Evolutionary conservation across 2,113 vertebrate genomes (phyloP).

Genomic region (Sinocyclocheilus anophthalmus): DNA sequence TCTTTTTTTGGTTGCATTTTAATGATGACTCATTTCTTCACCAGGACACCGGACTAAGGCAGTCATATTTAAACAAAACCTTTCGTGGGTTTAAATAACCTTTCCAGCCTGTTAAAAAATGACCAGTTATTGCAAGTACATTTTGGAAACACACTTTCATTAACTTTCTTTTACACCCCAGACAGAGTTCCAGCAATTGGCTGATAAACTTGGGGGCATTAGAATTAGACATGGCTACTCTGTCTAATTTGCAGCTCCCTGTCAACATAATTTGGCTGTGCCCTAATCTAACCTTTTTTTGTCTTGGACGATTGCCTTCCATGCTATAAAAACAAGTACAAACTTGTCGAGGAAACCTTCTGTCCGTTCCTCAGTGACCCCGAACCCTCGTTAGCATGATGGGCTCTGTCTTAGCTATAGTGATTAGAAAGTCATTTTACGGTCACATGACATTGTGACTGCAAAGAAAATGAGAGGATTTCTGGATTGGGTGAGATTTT

Average conservation of each 20-base stretch:
- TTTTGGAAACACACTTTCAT: not conserved
- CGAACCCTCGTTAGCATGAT: not conserved
- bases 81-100: not conserved
- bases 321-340: not conserved
- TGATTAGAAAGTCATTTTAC: not conserved
- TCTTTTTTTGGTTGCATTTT: slow-evolving; percentile 17
- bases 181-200: not conserved
- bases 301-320: not conserved
- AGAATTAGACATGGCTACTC: not conserved
- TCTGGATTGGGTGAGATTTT: not conserved
- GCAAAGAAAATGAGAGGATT: not conserved
- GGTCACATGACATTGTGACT: not conserved
- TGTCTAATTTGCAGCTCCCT: not conserved
- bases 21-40: slow-evolving; percentile 27
- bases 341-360: not conserved
- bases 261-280: not conserved
- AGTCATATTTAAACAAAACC: slow-evolving; percentile 10
- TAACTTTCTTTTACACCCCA: not conserved
- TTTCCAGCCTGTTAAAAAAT: not conserved
- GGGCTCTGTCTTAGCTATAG: not conserved
- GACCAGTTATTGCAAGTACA: not conserved
- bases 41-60: not conserved
- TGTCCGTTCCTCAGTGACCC: not conserved
- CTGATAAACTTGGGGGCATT: slow-evolving; percentile 4
- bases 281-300: slow-evolving; percentile 1